Conservation (phyloP, 2,113 vertebrate genomes). For the Megaceryle maxima region DNA sequence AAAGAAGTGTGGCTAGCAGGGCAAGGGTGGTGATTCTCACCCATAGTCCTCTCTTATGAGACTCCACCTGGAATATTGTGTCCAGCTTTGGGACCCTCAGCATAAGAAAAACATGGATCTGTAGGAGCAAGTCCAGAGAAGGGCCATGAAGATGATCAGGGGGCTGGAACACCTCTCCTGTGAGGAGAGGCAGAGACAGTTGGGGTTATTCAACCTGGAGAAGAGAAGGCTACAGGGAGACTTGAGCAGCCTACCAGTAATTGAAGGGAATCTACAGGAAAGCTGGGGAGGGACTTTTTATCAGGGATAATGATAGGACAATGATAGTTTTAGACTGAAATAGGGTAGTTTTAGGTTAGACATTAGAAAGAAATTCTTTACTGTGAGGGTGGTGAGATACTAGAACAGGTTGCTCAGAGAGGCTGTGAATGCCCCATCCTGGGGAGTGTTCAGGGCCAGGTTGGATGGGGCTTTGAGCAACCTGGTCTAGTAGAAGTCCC, state of each 20-base stretch:
- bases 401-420: background rate
- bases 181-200: background rate
- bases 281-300: background rate
- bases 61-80: background rate
- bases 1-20: background rate
- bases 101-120: background rate
- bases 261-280: background rate
- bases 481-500: background rate
- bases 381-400: background rate
- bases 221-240: background rate
- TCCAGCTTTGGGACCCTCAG: rapidly evolving
- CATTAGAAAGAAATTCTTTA: background rate
- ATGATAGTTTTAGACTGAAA: background rate
- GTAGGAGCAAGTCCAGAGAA: background rate
- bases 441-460: background rate
- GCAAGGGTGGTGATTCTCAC: rapidly evolving
- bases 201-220: background rate
- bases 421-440: rapidly evolving
- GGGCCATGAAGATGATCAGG: too few species aligned
- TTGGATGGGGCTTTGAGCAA: background rate
- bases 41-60: rapidly evolving
- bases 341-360: background rate
- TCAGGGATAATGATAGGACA: background rate
- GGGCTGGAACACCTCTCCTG: background rate
- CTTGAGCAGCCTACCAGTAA: background rate